Evolutionary conservation across 2,888 invertebrate species (phyloP), one percentile per base, ranked within the genome.

Genomic region (Dolomedes plantarius): DNA sequence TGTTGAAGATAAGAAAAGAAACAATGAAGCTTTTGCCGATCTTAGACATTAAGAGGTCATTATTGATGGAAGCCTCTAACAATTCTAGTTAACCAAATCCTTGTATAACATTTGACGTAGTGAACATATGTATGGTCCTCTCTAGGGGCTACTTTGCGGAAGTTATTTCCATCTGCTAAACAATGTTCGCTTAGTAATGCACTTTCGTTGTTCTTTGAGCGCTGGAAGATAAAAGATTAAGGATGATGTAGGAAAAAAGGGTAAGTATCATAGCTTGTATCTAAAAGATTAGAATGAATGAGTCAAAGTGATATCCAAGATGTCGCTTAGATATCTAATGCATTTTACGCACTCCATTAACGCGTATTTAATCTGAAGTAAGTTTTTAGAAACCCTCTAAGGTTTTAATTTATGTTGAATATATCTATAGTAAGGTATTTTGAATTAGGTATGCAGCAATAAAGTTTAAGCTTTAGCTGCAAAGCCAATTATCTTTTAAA

Each of bases 151-250:
- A 23, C 23, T 23, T 23, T 23, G 56, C 3, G 56, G 23, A 56
- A 56, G 23, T 23, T 23, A 56, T 23, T 56, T 56, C 23, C 5
- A 23, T 56, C 23, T 23, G 23, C 23, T 19, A 56, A 56, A 56
- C 23, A 56, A 19, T 56, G 23, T 5, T 56, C 56, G 19, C 23
- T 23, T 56, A 56, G 56, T 56, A 56, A 56, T 56, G 56, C 56
- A 56, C 16, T 56, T 56, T 56, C 56, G 56, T 56, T 56, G 56
- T 56, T 56, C 56, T 36, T 36, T 9, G 36, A 36, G 36, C 9
- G 5, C 36, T 46, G 46, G 11, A 46, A 46, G 46, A 46, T 46
- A 46, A 46, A 46, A 16, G 13, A 16, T 16, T 46, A 46, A 46
- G 16, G 6, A 46, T 46, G 46, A 46, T 46, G 46, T 2, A 46